phyloP scores from a whole-genome alignment of 2,888 invertebrate genomes.

The Ctenicera cuprea region DNA sequence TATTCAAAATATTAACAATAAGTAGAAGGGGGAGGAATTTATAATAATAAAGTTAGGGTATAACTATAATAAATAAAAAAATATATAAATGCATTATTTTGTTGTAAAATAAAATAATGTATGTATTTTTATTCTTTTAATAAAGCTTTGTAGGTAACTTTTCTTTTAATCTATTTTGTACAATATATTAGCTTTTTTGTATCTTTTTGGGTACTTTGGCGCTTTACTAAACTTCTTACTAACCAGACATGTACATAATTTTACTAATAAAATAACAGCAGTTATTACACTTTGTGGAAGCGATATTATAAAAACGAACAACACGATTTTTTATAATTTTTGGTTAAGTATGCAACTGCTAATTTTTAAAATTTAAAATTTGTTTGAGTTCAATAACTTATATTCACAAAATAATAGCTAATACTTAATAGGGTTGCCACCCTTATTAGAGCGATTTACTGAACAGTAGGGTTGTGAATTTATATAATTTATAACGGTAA shows the following conservation, averaged over 20 bases:
- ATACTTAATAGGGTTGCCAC: too few species aligned
- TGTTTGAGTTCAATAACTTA: too few species aligned
- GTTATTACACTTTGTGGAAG: neutral
- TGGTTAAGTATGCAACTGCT: too few species aligned
- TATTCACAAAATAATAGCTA: too few species aligned
- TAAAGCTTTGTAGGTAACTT: conserved; percentile 42
- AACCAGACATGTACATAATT: conserved; percentile 33
- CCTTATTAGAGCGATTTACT: too few species aligned
- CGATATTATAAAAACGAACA: neutral
- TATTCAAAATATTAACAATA: conserved; percentile 44
- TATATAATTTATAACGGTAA: too few species aligned
- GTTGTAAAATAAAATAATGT: conserved; percentile 51
- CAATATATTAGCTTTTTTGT: conserved; percentile 3
- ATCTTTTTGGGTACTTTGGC: conserved; percentile 36
- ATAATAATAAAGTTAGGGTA: neutral
- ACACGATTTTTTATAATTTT: too few species aligned
- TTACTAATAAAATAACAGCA: conserved; percentile 9
- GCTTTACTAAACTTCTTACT: conserved; percentile 40
- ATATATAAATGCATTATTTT: conserved; percentile 46
- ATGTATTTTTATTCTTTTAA: conserved; percentile 38
- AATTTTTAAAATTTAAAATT: too few species aligned
- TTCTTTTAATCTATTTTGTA: conserved; percentile 28
- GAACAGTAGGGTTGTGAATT: too few species aligned
- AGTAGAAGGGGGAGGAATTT: conserved; percentile 26
- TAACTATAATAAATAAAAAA: neutral